Evolutionary conservation across 2,888 invertebrate species (phyloP), one percentile per base, ranked within the genome.

Genomic region (Polyommatus iphigenia): DNA sequence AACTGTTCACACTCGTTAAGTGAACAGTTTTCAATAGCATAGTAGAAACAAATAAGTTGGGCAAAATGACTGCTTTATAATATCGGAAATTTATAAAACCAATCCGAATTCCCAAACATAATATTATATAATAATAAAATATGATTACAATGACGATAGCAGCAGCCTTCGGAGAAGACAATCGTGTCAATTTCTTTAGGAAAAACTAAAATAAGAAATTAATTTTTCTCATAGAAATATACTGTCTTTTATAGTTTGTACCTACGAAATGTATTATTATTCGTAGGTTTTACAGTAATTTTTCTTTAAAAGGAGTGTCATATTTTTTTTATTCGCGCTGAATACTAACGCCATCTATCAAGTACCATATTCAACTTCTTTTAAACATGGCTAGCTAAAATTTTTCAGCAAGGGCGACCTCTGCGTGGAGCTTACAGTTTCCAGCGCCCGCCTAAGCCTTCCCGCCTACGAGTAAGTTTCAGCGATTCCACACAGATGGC

Each of bases 321-420:
- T 50, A 73, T 73, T 75, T 75, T 75, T 75, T 75, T 54, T 75
- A 75, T 75, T 75, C 18, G 24, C 15, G 75, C 18, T 18, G 20
- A 2, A 18, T 75, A 75, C 75, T 75, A 75, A 50, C 75, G 75
- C 75, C 75, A 75, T 75, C 75, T 75, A 75, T 54, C 54, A 75
- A 75, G 29, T 54, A 75, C 75, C 18, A 54, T 54, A 54, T 54
- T 75, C 29, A 29, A 75, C 75, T 75, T 75, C 50, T 50, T 75
- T 50, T 18, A 24, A 5, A 54, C 73, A 54, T 75, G 29, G 50
- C 75, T 7, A 75, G 75, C 75, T 32, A 50, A 20, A 50, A 13
- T 18, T 41, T 15, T 73, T 13, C 46, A 36, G 75, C 46, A 54
- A 50, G 6, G 7, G 75, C 50, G 75, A 46, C 75, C 29, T 75